Conservation (phyloP, 2,888 invertebrate species). For the Cylloceria caligata region DNA sequence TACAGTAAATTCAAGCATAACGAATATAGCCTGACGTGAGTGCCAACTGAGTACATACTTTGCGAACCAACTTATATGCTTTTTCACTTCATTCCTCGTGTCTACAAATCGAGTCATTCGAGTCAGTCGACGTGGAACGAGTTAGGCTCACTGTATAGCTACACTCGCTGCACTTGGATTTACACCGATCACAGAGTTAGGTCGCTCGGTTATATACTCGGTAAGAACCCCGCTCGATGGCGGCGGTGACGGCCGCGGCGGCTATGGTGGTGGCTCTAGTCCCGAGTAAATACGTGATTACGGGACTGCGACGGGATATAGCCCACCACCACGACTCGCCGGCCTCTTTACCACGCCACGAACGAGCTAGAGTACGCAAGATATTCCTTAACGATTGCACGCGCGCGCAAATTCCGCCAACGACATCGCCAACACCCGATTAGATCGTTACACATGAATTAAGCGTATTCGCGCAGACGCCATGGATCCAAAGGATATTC, state of each 20-base stretch:
- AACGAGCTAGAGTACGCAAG: too few species aligned
- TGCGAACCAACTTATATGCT: slow-evolving; percentile 50
- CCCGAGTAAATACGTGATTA: slow-evolving; percentile 44
- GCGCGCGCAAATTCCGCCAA: slow-evolving; percentile 50
- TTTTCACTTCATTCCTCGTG: slow-evolving; percentile 60
- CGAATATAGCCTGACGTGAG: slow-evolving; percentile 12
- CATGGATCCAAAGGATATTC: slow-evolving; percentile 15
- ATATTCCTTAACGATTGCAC: slow-evolving; percentile 63
- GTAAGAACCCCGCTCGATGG: slow-evolving; percentile 11
- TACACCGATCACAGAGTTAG: slow-evolving; percentile 54
- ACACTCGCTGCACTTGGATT: slow-evolving; percentile 42
- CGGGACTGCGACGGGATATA: slow-evolving; percentile 35
- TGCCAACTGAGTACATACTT: slow-evolving; percentile 17
- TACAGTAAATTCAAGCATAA: not conserved
- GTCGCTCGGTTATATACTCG: slow-evolving; percentile 34
- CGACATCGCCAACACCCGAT: slow-evolving; percentile 61
- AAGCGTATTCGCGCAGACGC: slow-evolving; percentile 38
- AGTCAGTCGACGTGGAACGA: slow-evolving; percentile 35
- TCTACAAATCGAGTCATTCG: slow-evolving; percentile 63
- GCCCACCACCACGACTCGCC: slow-evolving; percentile 37
- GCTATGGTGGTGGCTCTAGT: slow-evolving; percentile 28
- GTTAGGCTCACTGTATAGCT: slow-evolving; percentile 18
- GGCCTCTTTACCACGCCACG: slow-evolving; percentile 39
- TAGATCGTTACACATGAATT: slow-evolving; percentile 57
- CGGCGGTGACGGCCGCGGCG: too few species aligned